Base-by-base conservation (phyloP, 2,113 vertebrate species). In the Scalopus aquaticus region DNA sequence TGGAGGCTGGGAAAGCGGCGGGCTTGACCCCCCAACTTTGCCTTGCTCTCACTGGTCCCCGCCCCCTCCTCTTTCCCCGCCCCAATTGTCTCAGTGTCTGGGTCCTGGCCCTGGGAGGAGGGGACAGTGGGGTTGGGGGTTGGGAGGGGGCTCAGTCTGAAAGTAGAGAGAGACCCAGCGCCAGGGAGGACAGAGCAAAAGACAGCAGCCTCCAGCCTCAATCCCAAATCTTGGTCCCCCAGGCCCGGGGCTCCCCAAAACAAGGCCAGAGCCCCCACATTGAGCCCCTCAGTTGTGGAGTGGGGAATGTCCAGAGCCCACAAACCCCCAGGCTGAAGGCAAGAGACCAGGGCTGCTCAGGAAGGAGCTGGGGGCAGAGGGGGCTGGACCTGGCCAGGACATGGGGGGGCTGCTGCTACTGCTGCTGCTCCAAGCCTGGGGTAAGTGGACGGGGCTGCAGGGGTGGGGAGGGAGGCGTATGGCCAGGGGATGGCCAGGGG, bases 11-110 rank as follows among this genome's bases (percentile, higher is more conserved):
- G 44, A 80, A 79, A 70, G 74, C 65, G 92, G n/a, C 0, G 0
- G 42, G 44, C n/a, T 65, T 60, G 65, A 90, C 16, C 46, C 54
- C 80, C 65, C 73, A 67, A 69, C 17, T 90, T 93, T 74, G 51
- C 49, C 74, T 30, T 2, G 13, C 30, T 93, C 67, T 76, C 73
- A 32, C 5, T 54, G 60, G 72, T 78, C 67, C 37, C 39, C 0
- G 0, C 10, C 42, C 9, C 20, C 5, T 20, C 9, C 58, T 9
- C 35, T 22, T 3, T 37, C 28, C 58, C 37, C 0, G 0, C 16
- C 58, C 76, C n/a, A 51, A 7, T 42, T 49, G 80, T 92, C 60
- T 54, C 9, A 0, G 7, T 51, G 83, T 92, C 84, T 78, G 62
- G 60, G 62, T 82, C 64, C 62, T 49, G 70, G 69, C n/a, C 30